Evolutionary conservation across 1,140 invertebrate species (phyloP), one percentile per base, ranked within the genome.

Genomic region (Lordiphosa stackelbergi): DNA sequence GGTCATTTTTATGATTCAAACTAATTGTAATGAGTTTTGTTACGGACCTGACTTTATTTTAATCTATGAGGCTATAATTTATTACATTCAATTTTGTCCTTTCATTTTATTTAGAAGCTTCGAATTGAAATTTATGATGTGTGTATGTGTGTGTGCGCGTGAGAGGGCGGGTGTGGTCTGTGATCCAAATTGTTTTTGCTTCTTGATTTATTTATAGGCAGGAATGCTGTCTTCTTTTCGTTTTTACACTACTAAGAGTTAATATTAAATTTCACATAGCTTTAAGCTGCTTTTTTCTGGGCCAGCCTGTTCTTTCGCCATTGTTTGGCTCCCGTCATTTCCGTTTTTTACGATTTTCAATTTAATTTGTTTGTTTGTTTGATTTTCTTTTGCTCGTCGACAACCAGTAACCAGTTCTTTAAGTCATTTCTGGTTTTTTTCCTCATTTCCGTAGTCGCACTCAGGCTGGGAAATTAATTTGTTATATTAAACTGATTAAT

Each of bases 401-500:
- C 22, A 24, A 24, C 22, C 22, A 24, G 22, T 24, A 24, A 24
- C 8, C 19, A 34, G 35, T 28, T 41, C 40, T 35, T 11, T 13
- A 37, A 24, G 10, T 43, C 51, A 45, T 40, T 48, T 48, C 12
- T 10, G 7, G 7, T 31, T 12, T 13, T 10, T 19, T 38, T 36
- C 22, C 4, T 9, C 7, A 24, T 24, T 24, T 24, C 22, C 22
- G 22, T 24, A 24, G 22, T 11, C 19, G 0, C 19, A 31, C 7
- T 56, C 56, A 71, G 53, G 46, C 42, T 10, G 46, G 42, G 54
- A 58, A 66, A 60, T 78, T 70, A 81, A 81, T 78, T 81, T 69
- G 70, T 61, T 52, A 78, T 74, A 81, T 81, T 74, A 70, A 70
- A 70, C 74, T 70, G 70, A 78, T 74, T 69, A 81, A 78, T 79